A percentile compares a stretch with the other conserved stretches of the same genome.
Conservation (phyloP, 1,140 invertebrate genomes). For the Procambarus virginalis region DNA sequence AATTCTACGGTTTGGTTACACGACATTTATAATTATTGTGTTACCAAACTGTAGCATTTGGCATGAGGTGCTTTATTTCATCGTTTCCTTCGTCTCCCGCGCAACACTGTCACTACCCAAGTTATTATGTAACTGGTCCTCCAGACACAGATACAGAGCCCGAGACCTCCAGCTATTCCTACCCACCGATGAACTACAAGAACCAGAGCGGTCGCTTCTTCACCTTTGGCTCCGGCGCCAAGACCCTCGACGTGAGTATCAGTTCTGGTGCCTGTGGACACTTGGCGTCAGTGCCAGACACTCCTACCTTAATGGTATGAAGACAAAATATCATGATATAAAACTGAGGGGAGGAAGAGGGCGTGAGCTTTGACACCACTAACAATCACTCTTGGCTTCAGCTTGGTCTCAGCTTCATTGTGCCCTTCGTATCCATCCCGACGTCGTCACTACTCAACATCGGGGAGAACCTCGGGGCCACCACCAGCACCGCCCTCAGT, state of each 20-base stretch:
- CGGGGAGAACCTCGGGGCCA: slow-evolving; percentile 16
- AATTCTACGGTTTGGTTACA: too few relatives aligned
- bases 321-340: too few relatives aligned
- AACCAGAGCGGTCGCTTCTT: not conserved
- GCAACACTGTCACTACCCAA: too few relatives aligned
- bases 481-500: slow-evolving; percentile 35
- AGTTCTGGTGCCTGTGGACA: not conserved
- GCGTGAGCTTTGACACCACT: too few relatives aligned
- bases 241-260: not conserved
- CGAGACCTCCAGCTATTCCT: too few relatives aligned
- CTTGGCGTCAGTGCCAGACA: not conserved
- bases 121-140: not conserved
- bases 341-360: too few relatives aligned
- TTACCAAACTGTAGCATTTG: too few relatives aligned
- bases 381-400: not conserved
- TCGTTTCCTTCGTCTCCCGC: too few relatives aligned
- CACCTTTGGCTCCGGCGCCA: not conserved
- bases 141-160: too few relatives aligned
- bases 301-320: too few relatives aligned
- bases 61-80: too few relatives aligned
- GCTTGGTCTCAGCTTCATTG: slow-evolving; percentile 67
- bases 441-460: slow-evolving; percentile 46
- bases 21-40: too few relatives aligned
- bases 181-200: not conserved
- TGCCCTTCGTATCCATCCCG: slow-evolving; percentile 68